Base-by-base conservation (phyloP, 2,797 vertebrate species). In the Delichon dasypus region DNA sequence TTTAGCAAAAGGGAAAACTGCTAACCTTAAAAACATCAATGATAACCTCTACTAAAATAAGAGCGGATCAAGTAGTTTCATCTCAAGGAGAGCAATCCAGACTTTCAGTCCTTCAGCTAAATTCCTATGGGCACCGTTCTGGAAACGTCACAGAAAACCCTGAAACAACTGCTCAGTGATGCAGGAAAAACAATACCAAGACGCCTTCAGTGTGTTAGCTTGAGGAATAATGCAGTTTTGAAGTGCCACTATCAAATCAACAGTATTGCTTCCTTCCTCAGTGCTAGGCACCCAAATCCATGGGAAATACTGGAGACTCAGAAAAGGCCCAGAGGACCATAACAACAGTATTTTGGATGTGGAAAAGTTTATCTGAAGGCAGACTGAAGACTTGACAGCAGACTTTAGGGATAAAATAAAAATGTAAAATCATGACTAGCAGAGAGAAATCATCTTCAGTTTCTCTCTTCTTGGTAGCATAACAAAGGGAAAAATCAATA, bases 401-500 rank as follows among this genome's bases (percentile, higher is more conserved):
- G 74, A 87, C 85, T 88, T 90, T 5, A 85, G 83, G 88, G 74
- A 94, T 17, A 0, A 94, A 96, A 96, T 90, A 95, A 94, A 94
- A 96, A 90, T 72, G 68, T 87, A 87, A 95, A 91, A 94, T 76
- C 40, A 10, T 85, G 85, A 90, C 91, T 89, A 91, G 80, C n/a
- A 85, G 64, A 90, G 73, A 88, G 27, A 91, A 93, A 76, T 87
- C 67, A 26, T 92, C 88, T 94, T 84, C 45, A 47, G 75, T 74
- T 94, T 84, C 85, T 76, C 64, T 92, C 76, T 70, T 87, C 76
- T 65, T 81, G 50, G 93, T 87, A 76, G 61, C 77, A 34, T 83
- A 95, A 94, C 60, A 91, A 92, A 92, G 42, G 42, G 54, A 77
- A 90, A 90, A 94, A 88, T 90, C 83, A 94, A 91, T 95, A 95